phyloP scores from a whole-genome alignment of 2,888 invertebrate genomes.

The Idaea biselata region DNA sequence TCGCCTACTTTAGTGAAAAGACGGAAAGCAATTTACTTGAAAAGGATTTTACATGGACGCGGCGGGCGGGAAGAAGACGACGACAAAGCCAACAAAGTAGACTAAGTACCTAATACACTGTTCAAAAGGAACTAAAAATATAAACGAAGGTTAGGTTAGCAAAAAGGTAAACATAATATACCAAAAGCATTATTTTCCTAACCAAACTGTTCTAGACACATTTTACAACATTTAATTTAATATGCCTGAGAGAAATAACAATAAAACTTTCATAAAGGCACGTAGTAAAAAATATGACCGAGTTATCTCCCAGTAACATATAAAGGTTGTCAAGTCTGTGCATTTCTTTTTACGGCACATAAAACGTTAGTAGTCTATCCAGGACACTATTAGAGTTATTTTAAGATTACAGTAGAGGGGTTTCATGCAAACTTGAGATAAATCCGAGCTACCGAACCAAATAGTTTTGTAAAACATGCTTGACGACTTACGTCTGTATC shows the following conservation, averaged over 20 bases:
- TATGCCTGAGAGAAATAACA: constrained; percentile 28
- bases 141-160: constrained; percentile 39
- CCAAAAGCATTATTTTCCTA: not conserved
- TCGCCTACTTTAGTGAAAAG: constrained; percentile 47
- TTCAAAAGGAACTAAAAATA: constrained; percentile 54
- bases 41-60: constrained; percentile 56
- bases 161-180: not conserved
- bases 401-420: constrained; percentile 18
- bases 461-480: not conserved
- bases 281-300: constrained; percentile 32
- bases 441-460: constrained; percentile 3
- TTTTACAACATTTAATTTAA: constrained; percentile 27
- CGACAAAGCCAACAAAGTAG: constrained; percentile 62
- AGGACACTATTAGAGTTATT: constrained; percentile 32
- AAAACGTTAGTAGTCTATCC: constrained; percentile 29
- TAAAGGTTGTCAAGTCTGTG: constrained; percentile 28
- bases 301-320: constrained; percentile 34
- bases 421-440: constrained; percentile 16
- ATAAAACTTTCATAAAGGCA: constrained; percentile 31
- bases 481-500: not conserved
- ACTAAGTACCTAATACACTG: constrained; percentile 53
- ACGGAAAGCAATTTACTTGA: constrained; percentile 54
- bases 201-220: constrained; percentile 5
- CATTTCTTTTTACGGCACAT: constrained; percentile 38
- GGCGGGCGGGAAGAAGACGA: constrained; percentile 37